These are phyloP conservation scores for Microtus richardsoni DNA, from an alignment of 2,113 vertebrate genomes.

Conservation along the genomic window DNA sequence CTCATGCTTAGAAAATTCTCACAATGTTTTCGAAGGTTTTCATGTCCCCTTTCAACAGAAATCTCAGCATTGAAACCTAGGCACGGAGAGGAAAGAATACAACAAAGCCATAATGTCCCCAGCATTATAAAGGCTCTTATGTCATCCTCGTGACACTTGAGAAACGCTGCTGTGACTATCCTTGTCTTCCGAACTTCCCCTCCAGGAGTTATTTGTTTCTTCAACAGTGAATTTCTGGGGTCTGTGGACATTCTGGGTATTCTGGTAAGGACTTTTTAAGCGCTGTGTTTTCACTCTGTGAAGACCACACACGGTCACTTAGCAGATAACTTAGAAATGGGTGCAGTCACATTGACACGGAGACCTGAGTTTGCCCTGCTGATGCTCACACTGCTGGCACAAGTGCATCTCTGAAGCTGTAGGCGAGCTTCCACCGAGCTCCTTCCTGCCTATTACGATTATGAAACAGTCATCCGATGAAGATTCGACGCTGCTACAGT, in stretches of 20 bases:
- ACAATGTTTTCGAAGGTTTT: conserved; percentile 3
- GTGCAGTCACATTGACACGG: neutral
- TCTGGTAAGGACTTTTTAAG: neutral
- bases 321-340: conserved; percentile 10
- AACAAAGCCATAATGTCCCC: neutral
- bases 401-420: neutral
- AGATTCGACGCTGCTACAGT: conserved; percentile 49
- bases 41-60: neutral
- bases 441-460: conserved; percentile 35
- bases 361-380: neutral
- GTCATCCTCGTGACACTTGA: neutral
- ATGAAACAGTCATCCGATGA: conserved; percentile 54
- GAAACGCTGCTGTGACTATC: neutral
- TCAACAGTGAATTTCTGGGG: conserved; percentile 30
- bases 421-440: conserved; percentile 8
- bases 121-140: neutral
- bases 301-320: neutral
- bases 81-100: neutral
- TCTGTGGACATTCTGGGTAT: neutral
- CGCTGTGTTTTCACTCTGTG: neutral
- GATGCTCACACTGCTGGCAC: neutral
- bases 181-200: conserved; percentile 6
- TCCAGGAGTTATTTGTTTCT: conserved; percentile 14
- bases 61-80: neutral
- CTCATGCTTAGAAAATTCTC: conserved; percentile 39